These are phyloP conservation scores for Formica selysi DNA, from an alignment of 1,140 invertebrate species.

Conservation along the genomic window DNA sequence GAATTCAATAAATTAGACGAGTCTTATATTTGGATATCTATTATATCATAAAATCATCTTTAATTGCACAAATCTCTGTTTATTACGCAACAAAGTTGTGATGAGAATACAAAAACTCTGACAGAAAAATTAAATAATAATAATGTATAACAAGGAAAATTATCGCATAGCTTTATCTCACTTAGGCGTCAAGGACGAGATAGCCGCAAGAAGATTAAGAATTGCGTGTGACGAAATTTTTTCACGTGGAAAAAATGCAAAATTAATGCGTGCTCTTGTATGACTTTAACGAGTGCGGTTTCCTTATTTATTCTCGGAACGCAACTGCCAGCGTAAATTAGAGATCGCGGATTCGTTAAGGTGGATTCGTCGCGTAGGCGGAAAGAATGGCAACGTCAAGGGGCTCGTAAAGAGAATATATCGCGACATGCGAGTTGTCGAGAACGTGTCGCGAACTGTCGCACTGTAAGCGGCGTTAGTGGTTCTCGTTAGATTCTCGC, in stretches of 20 bases:
- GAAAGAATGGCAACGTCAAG: slow-evolving; percentile 63
- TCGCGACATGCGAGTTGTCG: slow-evolving; percentile 19
- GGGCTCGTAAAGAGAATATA: slow-evolving; percentile 58
- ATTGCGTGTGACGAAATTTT: neutral
- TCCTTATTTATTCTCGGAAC: slow-evolving; percentile 52
- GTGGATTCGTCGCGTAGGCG: slow-evolving; percentile 49
- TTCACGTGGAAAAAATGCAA: neutral
- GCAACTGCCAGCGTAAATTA: slow-evolving; percentile 59
- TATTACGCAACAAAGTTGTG: neutral
- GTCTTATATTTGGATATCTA: neutral
- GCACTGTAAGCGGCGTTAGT: too few species aligned
- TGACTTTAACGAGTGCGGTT: slow-evolving; percentile 43
- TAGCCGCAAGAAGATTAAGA: slow-evolving; percentile 10
- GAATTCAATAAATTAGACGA: neutral
- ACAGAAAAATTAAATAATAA: too few species aligned
- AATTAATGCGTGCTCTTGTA: neutral
- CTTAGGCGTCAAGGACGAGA: neutral
- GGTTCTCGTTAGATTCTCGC: neutral
- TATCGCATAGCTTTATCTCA: neutral
- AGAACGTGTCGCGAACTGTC: neutral
- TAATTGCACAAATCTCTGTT: neutral
- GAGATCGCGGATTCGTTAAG: slow-evolving; percentile 63
- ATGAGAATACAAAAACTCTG: neutral
- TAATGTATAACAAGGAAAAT: neutral
- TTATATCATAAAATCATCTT: neutral